Base-by-base conservation (phyloP, 2,113 vertebrate genomes). In the Psittacula cyanocephala region DNA sequence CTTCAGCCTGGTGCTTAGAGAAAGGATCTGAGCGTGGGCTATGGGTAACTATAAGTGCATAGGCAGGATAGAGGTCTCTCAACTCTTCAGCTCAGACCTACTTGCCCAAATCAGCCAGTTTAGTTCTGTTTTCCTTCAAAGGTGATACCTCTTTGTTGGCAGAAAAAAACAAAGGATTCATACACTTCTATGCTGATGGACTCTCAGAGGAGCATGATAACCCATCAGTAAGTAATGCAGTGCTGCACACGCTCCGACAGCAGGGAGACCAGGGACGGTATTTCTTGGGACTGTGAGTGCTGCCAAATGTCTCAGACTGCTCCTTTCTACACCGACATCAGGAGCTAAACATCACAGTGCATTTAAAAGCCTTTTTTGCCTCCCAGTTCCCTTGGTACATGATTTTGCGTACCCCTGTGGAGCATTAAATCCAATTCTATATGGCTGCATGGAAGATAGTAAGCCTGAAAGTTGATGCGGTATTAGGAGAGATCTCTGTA, bases 311-410 rank as follows among this genome's bases (percentile, higher is more conserved):
- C 75, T 69, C 44, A 76, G 76, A 44, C 33, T 46, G 37, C 64
- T 80, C 80, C 68, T 57, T 80, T 71, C 80, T 64, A 37, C 44
- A 68, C 72, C 74, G 33, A 35, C 72, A 71, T 15, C 0, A 1
- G 35, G 46, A 85, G 37, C 43, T 60, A 83, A 83, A 88, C 65
- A 75, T 81, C 68, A 41, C 18, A 64, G 52, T 13, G 24, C 39
- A 75, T 81, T 86, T 81, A 70, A 88, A 89, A 86, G 39, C 24
- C 22, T 83, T 90, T 89, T 89, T 93, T 71, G 71, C 6, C 4
- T 93, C 64, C 35, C 18, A 17, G 27, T 77, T 82, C 43, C 33
- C 31, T 64, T 41, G 29, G 25, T 17, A 6, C 46, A 35, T 70
- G 29, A 55, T 75, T 86, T 74, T 74, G 49, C 60, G 57, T 18